These are phyloP conservation scores for Anthopleura xanthogrammica DNA, from an alignment of 92 coral and sea anemone species.

Conservation along the genomic window DNA sequence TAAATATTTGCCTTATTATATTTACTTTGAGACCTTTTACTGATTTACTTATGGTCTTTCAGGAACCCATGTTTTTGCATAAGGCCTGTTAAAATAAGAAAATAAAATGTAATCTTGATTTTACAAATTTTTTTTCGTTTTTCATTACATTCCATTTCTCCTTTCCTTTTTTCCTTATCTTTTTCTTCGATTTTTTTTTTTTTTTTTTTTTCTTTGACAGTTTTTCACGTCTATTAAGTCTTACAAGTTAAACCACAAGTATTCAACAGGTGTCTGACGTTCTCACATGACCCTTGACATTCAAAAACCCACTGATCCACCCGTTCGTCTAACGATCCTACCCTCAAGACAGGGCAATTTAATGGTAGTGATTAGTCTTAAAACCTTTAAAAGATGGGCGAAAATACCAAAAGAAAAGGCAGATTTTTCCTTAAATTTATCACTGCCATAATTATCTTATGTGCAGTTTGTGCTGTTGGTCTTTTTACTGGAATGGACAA, in stretches of 20 bases:
- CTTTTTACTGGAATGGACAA: slow-evolving; percentile 31
- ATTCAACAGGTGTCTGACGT: not conserved
- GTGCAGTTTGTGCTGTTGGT: slow-evolving; percentile 30
- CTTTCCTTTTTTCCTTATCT: not conserved
- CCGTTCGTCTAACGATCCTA: not conserved
- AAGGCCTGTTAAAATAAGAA: too few species aligned
- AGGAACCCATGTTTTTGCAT: too few species aligned
- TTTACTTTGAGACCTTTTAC: too few species aligned
- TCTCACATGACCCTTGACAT: not conserved
- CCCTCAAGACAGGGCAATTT: not conserved
- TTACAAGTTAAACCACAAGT: not conserved
- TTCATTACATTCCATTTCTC: not conserved
- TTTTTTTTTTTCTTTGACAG: not conserved
- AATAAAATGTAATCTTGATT: too few species aligned
- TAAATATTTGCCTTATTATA: too few species aligned
- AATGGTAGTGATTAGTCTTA: not conserved
- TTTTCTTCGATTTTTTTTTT: too few species aligned
- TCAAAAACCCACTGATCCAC: not conserved
- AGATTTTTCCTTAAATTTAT: slow-evolving; percentile 9
- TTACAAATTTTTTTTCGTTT: not conserved
- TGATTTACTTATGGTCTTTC: too few species aligned
- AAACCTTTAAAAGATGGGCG: slow-evolving; percentile 13
- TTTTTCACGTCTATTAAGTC: not conserved
- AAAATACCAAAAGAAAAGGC: slow-evolving; percentile 1
- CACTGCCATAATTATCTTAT: slow-evolving; percentile 15